Evolutionary conservation across 2,888 invertebrate species (phyloP).

Genomic region (Callyntrura sp.): DNA sequence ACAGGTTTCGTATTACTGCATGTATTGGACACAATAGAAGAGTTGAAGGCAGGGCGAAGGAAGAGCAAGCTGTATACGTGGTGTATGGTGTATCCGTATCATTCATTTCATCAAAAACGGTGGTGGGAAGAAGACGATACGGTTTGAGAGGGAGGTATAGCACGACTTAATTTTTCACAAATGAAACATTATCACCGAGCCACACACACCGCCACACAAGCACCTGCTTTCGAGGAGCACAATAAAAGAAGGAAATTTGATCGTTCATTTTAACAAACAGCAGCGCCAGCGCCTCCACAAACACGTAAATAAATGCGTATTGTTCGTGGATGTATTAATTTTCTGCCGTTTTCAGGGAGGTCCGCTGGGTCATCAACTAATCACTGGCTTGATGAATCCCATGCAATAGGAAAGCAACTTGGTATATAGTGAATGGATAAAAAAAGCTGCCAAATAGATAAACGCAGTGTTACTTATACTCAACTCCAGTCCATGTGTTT

Average conservation of each 20-base stretch:
- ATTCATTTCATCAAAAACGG: background rate
- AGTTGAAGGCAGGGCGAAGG: background rate
- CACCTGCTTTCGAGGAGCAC: constrained; percentile 9
- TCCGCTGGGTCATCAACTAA: constrained; percentile 67
- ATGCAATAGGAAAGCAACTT: background rate
- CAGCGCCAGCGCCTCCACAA: constrained; percentile 57
- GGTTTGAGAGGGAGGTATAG: background rate
- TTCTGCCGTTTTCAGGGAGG: constrained; percentile 67
- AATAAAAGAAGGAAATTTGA: constrained; percentile 63
- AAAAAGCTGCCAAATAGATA: background rate
- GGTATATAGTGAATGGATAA: background rate
- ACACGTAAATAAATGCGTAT: constrained; percentile 12
- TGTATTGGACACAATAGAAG: constrained; percentile 1
- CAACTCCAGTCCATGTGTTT: no score
- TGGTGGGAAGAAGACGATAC: constrained; percentile 1
- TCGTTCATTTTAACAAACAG: constrained; percentile 40
- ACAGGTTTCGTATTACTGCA: constrained; percentile 37
- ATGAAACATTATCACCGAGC: constrained; percentile 39
- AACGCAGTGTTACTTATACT: background rate
- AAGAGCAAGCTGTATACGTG: background rate
- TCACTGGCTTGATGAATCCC: constrained; percentile 63
- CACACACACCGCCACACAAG: constrained; percentile 30
- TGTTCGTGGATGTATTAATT: constrained; percentile 41
- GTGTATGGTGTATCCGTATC: background rate
- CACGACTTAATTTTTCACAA: constrained; percentile 56